Evolutionary conservation across 1,140 invertebrate genomes (phyloP).

Genomic region (Triops cancriformis): DNA sequence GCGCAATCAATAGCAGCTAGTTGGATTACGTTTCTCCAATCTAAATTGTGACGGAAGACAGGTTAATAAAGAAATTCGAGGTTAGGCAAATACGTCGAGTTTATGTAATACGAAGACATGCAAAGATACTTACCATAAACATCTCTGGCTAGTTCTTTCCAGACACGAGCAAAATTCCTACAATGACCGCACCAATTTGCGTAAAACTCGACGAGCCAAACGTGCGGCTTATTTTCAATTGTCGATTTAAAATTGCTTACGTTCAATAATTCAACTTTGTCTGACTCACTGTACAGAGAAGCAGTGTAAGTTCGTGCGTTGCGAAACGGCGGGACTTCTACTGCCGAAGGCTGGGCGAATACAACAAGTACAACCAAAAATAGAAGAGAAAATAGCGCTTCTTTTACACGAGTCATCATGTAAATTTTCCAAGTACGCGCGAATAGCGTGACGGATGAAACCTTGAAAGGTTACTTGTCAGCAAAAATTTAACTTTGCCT

Average conservation of each 20-base stretch:
- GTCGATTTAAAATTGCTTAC: slow-evolving; percentile 32
- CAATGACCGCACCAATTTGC: slow-evolving; percentile 44
- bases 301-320: neutral
- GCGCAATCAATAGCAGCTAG: slow-evolving; percentile 61
- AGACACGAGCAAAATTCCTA: slow-evolving; percentile 40
- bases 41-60: slow-evolving; percentile 36
- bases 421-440: neutral
- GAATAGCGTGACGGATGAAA: neutral
- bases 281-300: slow-evolving; percentile 24
- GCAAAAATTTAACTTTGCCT: neutral
- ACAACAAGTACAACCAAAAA: neutral
- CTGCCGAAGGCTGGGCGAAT: neutral
- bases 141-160: slow-evolving; percentile 37
- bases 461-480: neutral
- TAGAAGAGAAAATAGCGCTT: neutral
- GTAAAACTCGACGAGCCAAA: slow-evolving; percentile 43
- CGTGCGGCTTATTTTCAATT: slow-evolving; percentile 31
- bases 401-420: neutral
- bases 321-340: neutral
- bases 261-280: slow-evolving; percentile 34
- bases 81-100: neutral
- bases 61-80: neutral
- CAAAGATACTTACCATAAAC: slow-evolving; percentile 29
- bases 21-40: slow-evolving; percentile 48
- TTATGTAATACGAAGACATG: neutral